Base-by-base conservation (phyloP, 2,888 invertebrate species). In the Temnothorax unifasciatus region DNA sequence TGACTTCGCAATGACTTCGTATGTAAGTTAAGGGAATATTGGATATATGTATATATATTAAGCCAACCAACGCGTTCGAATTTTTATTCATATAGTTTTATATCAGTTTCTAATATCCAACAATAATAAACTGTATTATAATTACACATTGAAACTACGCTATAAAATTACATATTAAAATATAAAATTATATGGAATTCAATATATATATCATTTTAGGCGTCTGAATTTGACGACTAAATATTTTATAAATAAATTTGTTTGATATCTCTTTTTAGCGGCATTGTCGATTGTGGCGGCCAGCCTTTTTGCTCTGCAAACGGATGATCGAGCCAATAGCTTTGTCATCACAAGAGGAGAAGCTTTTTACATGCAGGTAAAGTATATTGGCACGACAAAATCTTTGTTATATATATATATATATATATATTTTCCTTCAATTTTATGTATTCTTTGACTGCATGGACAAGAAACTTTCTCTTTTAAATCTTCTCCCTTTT, bases 341-440 rank as follows among this genome's bases (percentile, higher is more conserved):
- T 98, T 97, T 95, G 96, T 96, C 92, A 96, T 98, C 87, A 96
- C 96, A 75, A 96, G 98, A 92, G 98, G 98, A 88, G 97, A 97
- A 93, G 98, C 97, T 83, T 98, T 98, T 95, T 98, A 98, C 95
- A 96, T 98, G 95, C 98, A 98, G 97, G 98, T 98, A 95, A 94
- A 92, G 15, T 79, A 34, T 57, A 59, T 34, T 47, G 13, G 13
- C 41, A 25, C 2, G 44, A 41, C 2, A 57, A 41, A 74, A 25
- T 59, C 11, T 41, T 11, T 54, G 1, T 54, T 64, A 13, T 21
- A 2, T 34, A 6, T 34, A 6, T 21, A 21, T 21, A 21, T 21
- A 21, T 21, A 21, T 34, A 34, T 34, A 2, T 34, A 34, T 34
- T 34, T 34, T 34, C 21, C 13, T 44, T 29, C 57, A 69, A 18